Percentiles rank a stretch among this genome's conserved stretches.
phyloP scores from a whole-genome alignment of 2,113 vertebrate genomes.

The Prunella himalayana region DNA sequence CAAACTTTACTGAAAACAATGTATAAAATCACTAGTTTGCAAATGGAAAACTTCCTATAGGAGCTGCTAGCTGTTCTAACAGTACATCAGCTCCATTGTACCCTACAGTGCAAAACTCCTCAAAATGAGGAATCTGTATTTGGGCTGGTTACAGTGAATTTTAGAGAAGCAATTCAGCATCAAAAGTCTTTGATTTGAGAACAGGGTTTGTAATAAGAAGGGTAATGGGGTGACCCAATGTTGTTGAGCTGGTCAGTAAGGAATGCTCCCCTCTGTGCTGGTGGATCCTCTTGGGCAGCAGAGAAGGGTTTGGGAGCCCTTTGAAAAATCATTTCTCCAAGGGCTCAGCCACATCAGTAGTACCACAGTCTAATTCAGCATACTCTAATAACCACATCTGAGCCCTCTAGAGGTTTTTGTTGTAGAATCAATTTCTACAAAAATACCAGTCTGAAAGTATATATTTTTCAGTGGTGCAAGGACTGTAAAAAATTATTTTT shows the following conservation, averaged over 20 bases:
- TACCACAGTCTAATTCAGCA: neutral
- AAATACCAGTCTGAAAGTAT: neutral
- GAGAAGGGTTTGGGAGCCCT: neutral
- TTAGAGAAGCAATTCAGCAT: neutral
- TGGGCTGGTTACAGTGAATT: neutral
- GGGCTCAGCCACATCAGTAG: neutral
- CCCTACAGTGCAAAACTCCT: neutral
- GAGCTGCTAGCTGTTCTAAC: neutral
- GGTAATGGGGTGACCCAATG: neutral
- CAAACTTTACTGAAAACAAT: neutral
- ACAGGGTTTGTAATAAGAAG: neutral
- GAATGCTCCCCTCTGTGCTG: neutral
- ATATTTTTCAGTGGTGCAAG: neutral
- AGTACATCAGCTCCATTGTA: neutral
- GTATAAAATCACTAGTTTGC: neutral
- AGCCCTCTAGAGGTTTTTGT: neutral
- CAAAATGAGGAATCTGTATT: neutral
- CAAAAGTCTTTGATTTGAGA: neutral
- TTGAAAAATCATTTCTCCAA: neutral
- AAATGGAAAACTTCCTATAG: neutral
- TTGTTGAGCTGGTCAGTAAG: neutral
- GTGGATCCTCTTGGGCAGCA: neutral
- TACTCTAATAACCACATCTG: neutral
- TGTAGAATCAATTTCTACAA: slow-evolving; percentile 11
- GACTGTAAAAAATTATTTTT: slow-evolving; percentile 6